Percentiles rank a stretch among this genome's conserved stretches.
Conservation (phyloP, 1,140 invertebrate species). For the Drosophila rufa region DNA sequence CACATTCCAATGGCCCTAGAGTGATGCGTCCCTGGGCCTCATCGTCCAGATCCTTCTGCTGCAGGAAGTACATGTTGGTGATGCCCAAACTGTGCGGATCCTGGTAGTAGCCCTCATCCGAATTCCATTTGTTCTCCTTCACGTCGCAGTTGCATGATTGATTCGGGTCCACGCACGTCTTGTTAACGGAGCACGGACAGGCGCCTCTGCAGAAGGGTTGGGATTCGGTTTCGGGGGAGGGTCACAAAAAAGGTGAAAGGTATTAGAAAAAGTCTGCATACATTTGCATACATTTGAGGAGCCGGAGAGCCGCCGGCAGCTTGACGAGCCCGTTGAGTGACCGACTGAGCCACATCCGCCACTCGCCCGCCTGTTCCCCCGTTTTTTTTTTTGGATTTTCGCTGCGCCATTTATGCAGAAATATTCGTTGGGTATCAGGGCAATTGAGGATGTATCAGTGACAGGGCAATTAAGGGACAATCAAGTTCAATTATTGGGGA, state of each 20-base stretch:
- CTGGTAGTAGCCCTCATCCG: conserved; percentile 94
- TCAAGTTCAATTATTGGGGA: conserved; percentile 27
- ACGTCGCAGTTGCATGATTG: conserved; percentile 95
- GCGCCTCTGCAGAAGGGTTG: conserved; percentile 86
- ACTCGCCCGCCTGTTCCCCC: not conserved
- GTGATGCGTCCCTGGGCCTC: conserved; percentile 94
- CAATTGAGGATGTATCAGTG: conserved; percentile 37
- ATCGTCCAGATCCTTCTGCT: conserved; percentile 92
- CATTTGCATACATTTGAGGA: conserved; percentile 71
- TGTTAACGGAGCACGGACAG: conserved; percentile 89
- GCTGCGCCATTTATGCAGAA: conserved; percentile 56
- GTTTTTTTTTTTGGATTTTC: conserved; percentile 50
- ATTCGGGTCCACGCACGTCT: conserved; percentile 91
- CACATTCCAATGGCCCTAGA: conserved; percentile 95
- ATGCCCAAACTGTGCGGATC: conserved; percentile 93
- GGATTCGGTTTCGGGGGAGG: conserved; percentile 9
- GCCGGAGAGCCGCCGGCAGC: conserved; percentile 56
- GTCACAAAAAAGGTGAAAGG: conserved; percentile 58
- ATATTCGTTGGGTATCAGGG: conserved; percentile 36
- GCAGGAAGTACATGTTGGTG: conserved; percentile 95
- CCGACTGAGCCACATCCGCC: conserved; percentile 24
- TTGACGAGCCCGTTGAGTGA: conserved; percentile 71
- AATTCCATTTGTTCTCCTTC: conserved; percentile 93
- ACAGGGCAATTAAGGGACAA: conserved; percentile 39
- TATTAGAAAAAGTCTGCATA: conserved; percentile 68